A percentile compares a stretch with the other conserved stretches of the same genome.
phyloP scores from a whole-genome alignment of 2,797 vertebrate species.

The Smutsia gigantea region DNA sequence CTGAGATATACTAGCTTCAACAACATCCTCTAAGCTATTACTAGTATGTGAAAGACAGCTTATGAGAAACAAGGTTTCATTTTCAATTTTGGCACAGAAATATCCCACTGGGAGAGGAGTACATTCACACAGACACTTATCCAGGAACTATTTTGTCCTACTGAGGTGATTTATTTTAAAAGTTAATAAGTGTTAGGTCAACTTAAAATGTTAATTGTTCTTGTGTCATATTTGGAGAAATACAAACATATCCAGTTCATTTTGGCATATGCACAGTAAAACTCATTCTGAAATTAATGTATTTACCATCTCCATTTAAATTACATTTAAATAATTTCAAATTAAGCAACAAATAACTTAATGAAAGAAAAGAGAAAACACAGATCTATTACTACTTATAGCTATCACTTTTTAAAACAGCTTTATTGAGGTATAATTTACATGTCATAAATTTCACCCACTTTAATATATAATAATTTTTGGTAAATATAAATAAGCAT shows the following conservation, averaged over 20 bases:
- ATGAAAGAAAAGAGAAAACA: neutral
- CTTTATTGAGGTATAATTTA: neutral
- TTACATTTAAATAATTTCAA: neutral
- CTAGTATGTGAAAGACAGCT: neutral
- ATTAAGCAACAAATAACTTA: neutral
- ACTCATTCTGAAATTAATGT: neutral
- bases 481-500: neutral
- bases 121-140: neutral
- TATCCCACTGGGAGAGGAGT: neutral
- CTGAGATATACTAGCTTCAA: neutral
- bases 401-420: neutral
- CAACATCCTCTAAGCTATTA: neutral
- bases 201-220: neutral
- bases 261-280: neutral
- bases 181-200: neutral
- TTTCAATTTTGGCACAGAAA: neutral
- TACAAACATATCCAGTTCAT: neutral
- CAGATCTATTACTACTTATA: neutral
- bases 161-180: neutral
- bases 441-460: neutral
- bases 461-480: neutral
- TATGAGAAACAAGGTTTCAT: neutral
- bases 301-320: neutral
- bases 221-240: neutral
- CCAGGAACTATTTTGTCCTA: neutral